Conservation (phyloP, 2,797 vertebrate species). For the Cephalopachus bancanus region DNA sequence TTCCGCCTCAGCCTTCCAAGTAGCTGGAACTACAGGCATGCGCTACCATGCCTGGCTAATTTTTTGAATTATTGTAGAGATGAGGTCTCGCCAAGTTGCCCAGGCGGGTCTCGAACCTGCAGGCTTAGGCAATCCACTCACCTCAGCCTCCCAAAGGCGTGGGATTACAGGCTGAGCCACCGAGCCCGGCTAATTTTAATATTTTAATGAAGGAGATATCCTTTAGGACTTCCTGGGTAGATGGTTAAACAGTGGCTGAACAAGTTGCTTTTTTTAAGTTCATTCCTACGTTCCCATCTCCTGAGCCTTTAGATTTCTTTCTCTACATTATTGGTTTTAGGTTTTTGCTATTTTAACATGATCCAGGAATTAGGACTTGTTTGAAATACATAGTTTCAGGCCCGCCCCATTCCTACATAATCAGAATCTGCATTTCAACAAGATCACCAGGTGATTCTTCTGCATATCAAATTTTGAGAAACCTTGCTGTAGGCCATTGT, state of each 20-base stretch:
- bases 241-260: neutral
- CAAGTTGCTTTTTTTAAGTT: neutral
- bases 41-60: too few relatives aligned
- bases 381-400: neutral
- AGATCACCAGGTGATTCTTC: neutral
- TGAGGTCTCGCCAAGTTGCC: too few relatives aligned
- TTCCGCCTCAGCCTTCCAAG: too few relatives aligned
- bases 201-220: neutral
- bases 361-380: neutral
- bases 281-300: neutral
- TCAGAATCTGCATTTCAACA: conserved; percentile 20
- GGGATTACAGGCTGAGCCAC: too few relatives aligned
- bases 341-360: conserved; percentile 5
- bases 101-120: too few relatives aligned
- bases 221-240: neutral
- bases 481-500: neutral
- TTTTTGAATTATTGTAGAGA: too few relatives aligned
- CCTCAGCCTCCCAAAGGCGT: too few relatives aligned
- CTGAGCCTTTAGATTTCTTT: neutral
- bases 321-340: neutral
- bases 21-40: too few relatives aligned
- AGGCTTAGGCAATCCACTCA: too few relatives aligned
- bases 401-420: neutral
- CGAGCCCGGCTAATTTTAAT: too few relatives aligned
- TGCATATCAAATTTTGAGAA: neutral